Conservation (phyloP, 2,888 invertebrate genomes). For the Sericinus montela region DNA sequence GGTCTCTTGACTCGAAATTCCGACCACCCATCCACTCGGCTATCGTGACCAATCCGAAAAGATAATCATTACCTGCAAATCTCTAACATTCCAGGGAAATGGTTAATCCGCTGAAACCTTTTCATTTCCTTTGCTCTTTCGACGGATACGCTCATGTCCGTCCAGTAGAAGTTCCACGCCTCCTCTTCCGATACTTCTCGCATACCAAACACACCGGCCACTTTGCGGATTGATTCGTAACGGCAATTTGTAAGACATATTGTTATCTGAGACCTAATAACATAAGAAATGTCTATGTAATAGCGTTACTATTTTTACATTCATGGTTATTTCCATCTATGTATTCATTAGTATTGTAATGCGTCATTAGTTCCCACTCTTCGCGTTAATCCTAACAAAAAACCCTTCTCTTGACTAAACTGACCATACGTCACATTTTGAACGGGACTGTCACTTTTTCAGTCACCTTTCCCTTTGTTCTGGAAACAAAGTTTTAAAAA, state of each 20-base stretch:
- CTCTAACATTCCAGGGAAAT: slow-evolving; percentile 94
- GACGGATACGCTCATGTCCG: slow-evolving; percentile 90
- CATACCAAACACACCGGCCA: slow-evolving; percentile 85
- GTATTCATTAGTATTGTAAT: no score
- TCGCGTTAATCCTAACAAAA: no score
- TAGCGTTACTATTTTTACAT: background rate
- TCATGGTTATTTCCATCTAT: no score
- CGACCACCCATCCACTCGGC: no score
- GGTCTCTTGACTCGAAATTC: no score
- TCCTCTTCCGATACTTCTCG: slow-evolving; percentile 88
- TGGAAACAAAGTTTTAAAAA: no score
- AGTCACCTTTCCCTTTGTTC: no score
- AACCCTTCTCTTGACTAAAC: no score
- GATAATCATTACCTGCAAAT: slow-evolving; percentile 83
- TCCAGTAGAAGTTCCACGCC: slow-evolving; percentile 95
- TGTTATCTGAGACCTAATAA: slow-evolving; percentile 69
- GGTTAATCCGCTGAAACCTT: slow-evolving; percentile 94
- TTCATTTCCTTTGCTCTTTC: slow-evolving; percentile 95
- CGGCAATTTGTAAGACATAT: slow-evolving; percentile 86
- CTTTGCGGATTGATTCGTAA: slow-evolving; percentile 85
- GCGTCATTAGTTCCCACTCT: no score
- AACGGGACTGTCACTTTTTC: no score
- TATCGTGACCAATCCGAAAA: no score
- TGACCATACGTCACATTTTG: no score
- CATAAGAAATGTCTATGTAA: background rate